phyloP scores from a whole-genome alignment of 2,888 invertebrate genomes.

The Mimumesa dahlbomi region DNA sequence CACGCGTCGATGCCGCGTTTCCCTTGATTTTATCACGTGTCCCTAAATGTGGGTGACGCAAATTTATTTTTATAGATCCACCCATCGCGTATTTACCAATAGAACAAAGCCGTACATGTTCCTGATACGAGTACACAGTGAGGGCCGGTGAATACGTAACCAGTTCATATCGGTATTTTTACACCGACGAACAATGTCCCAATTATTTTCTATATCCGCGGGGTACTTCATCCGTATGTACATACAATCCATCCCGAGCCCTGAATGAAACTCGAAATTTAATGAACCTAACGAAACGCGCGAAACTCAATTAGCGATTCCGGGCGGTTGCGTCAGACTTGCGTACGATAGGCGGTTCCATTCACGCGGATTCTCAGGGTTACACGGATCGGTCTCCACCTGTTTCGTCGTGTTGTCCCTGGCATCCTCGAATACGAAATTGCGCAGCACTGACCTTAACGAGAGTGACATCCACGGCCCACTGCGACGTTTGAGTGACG shows the following conservation, averaged over 20 bases:
- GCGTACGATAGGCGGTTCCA: no score
- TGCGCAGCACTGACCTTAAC: constrained; percentile 10
- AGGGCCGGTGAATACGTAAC: no score
- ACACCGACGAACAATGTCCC: no score
- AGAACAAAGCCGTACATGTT: background rate
- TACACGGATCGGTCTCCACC: constrained; percentile 20
- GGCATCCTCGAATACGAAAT: constrained; percentile 12
- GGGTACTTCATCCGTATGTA: no score
- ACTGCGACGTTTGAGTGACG: background rate
- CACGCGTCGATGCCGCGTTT: background rate
- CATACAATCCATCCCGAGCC: no score
- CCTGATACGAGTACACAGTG: background rate
- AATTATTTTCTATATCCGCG: no score
- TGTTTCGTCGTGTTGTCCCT: constrained; percentile 20
- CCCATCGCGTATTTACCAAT: constrained; percentile 5
- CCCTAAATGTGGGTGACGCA: background rate
- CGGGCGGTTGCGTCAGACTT: no score
- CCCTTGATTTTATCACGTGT: background rate
- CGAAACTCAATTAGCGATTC: no score
- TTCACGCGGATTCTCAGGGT: constrained; percentile 43
- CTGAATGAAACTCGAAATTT: no score
- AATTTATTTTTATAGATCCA: background rate
- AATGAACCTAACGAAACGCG: no score
- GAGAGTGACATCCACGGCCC: background rate
- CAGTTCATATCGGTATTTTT: no score